A percentile compares a stretch with the other conserved stretches of the same genome.
Evolutionary conservation across 2,113 vertebrate species (phyloP).

Genomic region (Ancistrus triradiatus): DNA sequence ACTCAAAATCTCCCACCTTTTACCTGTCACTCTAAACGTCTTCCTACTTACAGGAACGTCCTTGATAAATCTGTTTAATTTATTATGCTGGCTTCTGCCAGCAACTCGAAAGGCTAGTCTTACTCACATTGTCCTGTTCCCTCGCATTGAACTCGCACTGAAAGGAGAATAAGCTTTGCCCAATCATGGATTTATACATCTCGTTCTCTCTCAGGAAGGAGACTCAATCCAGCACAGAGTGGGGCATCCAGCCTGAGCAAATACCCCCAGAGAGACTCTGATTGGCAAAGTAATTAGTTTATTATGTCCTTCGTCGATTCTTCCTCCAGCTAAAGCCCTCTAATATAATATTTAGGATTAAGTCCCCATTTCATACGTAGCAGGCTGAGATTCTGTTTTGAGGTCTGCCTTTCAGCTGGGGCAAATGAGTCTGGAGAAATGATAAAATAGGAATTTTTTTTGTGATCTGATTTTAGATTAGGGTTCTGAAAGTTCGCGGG

Average conservation of each 20-base stretch:
- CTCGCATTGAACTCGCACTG: conserved; percentile 61
- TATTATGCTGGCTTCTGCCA: conserved; percentile 46
- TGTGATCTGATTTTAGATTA: conserved; percentile 49
- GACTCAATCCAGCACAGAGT: conserved; percentile 50
- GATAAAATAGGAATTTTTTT: conserved; percentile 62
- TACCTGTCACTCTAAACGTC: conserved; percentile 35
- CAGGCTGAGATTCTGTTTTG: conserved; percentile 64
- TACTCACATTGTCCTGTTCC: conserved; percentile 64
- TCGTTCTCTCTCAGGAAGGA: conserved; percentile 43
- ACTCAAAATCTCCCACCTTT: conserved; percentile 46
- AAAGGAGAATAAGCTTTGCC: conserved; percentile 62
- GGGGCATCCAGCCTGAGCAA: conserved; percentile 44
- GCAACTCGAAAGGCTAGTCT: conserved; percentile 21
- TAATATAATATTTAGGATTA: conserved; percentile 69
- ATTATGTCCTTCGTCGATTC: conserved; percentile 62
- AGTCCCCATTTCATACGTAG: conserved; percentile 65
- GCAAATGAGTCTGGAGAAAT: conserved; percentile 60
- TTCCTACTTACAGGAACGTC: conserved; percentile 57
- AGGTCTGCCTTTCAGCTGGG: conserved; percentile 53
- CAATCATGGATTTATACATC: conserved; percentile 67
- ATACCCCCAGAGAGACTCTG: conserved; percentile 63
- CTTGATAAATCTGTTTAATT: conserved; percentile 70
- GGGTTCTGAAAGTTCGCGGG: conserved; percentile 4
- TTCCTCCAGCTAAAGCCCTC: conserved; percentile 61
- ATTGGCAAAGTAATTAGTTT: conserved; percentile 75